phyloP scores from a whole-genome alignment of 2,888 invertebrate species.

The Elysia crispata region DNA sequence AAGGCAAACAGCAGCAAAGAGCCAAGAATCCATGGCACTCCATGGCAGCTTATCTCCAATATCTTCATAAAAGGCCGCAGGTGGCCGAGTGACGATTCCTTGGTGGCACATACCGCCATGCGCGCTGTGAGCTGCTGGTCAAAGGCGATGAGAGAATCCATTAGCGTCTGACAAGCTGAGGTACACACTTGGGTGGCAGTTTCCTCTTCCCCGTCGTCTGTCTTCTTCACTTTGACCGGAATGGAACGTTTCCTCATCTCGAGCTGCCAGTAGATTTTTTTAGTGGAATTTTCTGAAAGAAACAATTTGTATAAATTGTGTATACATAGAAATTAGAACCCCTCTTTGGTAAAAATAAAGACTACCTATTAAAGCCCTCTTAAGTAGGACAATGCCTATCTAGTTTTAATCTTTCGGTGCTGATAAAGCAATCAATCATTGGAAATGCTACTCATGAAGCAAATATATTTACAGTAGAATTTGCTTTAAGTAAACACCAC shows the following conservation, averaged over 20 bases:
- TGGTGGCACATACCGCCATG: conserved; percentile 67
- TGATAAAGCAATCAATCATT: too few species aligned
- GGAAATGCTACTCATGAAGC: too few species aligned
- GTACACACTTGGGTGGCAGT: conserved; percentile 42
- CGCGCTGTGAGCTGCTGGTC: conserved; percentile 58
- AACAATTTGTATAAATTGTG: too few species aligned
- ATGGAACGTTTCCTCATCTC: conserved; percentile 45
- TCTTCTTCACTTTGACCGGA: conserved; percentile 29
- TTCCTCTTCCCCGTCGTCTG: conserved; percentile 20
- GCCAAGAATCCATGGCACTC: conserved; percentile 89
- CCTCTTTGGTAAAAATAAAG: too few species aligned
- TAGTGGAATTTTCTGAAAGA: too few species aligned
- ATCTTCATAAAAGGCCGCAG: conserved; percentile 78
- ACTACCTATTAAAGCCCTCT: too few species aligned
- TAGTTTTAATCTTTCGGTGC: too few species aligned
- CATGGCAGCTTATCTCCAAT: conserved; percentile 90
- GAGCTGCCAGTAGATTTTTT: too few species aligned
- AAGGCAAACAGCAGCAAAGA: conserved; percentile 89
- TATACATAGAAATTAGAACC: too few species aligned
- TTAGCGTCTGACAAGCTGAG: conserved; percentile 46
- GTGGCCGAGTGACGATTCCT: conserved; percentile 58
- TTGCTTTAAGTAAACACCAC: too few species aligned
- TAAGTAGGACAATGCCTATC: too few species aligned
- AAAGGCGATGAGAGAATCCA: conserved; percentile 50
- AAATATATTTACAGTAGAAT: too few species aligned